These are phyloP conservation scores for Sardinella longiceps DNA, from an alignment of 2,797 vertebrate genomes.

Conservation along the genomic window DNA sequence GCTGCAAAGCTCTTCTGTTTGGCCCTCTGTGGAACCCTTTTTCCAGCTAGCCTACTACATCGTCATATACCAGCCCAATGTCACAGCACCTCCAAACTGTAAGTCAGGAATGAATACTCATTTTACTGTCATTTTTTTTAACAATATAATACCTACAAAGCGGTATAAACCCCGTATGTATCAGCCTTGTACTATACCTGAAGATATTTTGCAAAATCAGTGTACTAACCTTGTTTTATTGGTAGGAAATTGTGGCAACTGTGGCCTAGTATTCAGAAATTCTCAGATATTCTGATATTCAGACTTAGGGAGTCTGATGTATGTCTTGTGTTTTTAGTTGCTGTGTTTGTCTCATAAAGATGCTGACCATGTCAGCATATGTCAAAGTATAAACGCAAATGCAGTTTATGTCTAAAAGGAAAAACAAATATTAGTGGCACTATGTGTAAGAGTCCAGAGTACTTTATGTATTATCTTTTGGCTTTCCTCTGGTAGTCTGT, in stretches of 20 bases:
- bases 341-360: not conserved
- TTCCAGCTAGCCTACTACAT: conserved; percentile 74
- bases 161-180: too few species aligned
- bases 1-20: conserved; percentile 64
- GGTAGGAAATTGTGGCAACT: too few species aligned
- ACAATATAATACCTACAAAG: too few species aligned
- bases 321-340: not conserved
- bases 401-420: not conserved
- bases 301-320: too few species aligned
- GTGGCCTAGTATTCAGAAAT: not conserved
- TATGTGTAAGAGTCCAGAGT: not conserved
- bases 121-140: not conserved
- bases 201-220: too few species aligned
- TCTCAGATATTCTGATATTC: not conserved
- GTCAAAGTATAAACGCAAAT: not conserved
- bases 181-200: too few species aligned
- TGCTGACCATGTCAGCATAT: not conserved
- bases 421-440: not conserved
- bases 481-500: not conserved
- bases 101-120: conserved; percentile 52
- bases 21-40: conserved; percentile 67
- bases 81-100: conserved; percentile 71
- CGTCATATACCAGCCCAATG: conserved; percentile 69
- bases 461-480: not conserved
- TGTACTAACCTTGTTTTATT: too few species aligned